Base-by-base conservation (phyloP, 2,888 invertebrate species). In the Sesia bembeciformis region DNA sequence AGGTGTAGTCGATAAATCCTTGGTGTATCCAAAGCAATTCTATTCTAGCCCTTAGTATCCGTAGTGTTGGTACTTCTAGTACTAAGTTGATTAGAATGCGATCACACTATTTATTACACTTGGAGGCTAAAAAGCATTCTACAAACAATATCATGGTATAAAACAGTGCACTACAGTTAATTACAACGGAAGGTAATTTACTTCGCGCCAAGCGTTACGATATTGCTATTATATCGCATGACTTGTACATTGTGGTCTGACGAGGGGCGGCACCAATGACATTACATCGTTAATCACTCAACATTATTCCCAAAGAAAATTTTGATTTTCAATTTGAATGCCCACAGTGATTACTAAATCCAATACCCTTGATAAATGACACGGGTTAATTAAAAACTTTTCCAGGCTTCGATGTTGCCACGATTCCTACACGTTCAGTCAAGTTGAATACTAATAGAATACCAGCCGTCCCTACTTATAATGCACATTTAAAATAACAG, bases 311-410 rank as follows among this genome's bases (percentile, higher is more conserved):
- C 61, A 67, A 76, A 79, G 78, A 78, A 82, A 82, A 81, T 84
- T 87, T 84, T 82, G 82, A 85, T 85, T 85, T 86, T 84, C 82
- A 83, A 81, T 82, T 78, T 76, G 70, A 81, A 81, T 81, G 68
- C 68, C 70, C 65, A 65, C 74, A 64, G 72, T 73, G 78, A 82
- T 83, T 81, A 75, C 75, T 68, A 76, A 78, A 82, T 74, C 72
- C 76, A 75, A 78, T 72, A 72, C 67, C 61, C 66, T 72, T 81
- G 79, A 83, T 84, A 76, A 82, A 85, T 85, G 78, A 77, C 69
- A 66, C 65, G 61, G 57, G 70, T 78, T 81, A 78, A 81, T 84
- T 78, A 78, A 75, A 69, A 72, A 62, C 63, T 54, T 60, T 53
- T 55, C 50, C 53, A 51, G 54, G 54, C 50, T 56, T 7, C 7